Percentiles rank a stretch among this genome's conserved stretches.
Conservation (phyloP, 2,888 invertebrate genomes). For the Alcis repandata region DNA sequence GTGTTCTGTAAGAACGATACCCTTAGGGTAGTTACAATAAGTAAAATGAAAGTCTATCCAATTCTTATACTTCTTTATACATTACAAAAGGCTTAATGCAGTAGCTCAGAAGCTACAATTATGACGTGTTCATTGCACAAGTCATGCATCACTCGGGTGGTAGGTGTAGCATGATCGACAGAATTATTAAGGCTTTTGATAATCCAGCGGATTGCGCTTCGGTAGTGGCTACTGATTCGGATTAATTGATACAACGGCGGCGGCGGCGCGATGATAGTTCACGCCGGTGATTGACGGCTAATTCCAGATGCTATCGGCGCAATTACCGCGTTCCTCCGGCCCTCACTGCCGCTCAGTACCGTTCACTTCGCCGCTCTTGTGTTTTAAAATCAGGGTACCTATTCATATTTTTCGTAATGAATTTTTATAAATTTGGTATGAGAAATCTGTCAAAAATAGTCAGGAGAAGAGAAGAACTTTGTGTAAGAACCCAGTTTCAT, state of each 20-base stretch:
- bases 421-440: no score
- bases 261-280: constrained; percentile 74
- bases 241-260: constrained; percentile 80
- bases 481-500: no score
- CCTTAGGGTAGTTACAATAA: background rate
- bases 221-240: constrained; percentile 80
- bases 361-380: constrained; percentile 1
- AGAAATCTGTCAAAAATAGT: no score
- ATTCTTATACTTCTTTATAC: constrained; percentile 9
- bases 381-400: background rate
- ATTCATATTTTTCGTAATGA: background rate
- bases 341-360: constrained; percentile 29
- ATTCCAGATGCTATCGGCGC: constrained; percentile 83
- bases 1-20: background rate
- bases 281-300: constrained; percentile 80
- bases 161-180: constrained; percentile 65
- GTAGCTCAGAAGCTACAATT: constrained; percentile 47
- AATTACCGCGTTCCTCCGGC: constrained; percentile 66
- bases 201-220: constrained; percentile 46
- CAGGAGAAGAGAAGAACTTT: no score
- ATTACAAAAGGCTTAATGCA: constrained; percentile 35
- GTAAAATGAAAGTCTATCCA: background rate
- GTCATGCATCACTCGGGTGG: constrained; percentile 52
- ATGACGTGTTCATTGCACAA: constrained; percentile 47
- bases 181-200: constrained; percentile 79